These are phyloP conservation scores for Calephelis nemesis DNA, from an alignment of 1,140 invertebrate genomes.

Conservation along the genomic window DNA sequence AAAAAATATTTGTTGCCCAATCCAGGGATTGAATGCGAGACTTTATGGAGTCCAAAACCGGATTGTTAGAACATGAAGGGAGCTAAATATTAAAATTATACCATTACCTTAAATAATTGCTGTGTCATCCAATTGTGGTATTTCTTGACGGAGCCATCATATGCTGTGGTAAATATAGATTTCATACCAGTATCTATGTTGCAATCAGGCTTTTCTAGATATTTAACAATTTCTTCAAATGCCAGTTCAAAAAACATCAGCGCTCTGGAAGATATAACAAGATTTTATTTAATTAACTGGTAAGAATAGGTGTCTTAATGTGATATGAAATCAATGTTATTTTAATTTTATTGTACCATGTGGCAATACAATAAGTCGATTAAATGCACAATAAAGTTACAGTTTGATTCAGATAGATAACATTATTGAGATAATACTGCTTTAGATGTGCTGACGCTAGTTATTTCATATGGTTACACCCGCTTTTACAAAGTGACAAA, in stretches of 20 bases:
- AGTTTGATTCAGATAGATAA: too few species aligned
- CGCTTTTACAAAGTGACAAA: too few species aligned
- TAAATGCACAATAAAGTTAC: too few species aligned
- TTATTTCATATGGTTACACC: too few species aligned
- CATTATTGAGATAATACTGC: too few species aligned
- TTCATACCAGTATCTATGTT: slow-evolving; percentile 73
- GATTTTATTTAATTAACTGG: slow-evolving; percentile 20
- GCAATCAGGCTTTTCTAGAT: slow-evolving; percentile 62
- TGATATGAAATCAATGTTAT: neutral
- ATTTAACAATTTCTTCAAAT: slow-evolving; percentile 78
- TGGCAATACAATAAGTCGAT: too few species aligned
- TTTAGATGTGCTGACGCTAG: too few species aligned
- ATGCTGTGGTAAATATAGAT: slow-evolving; percentile 80
- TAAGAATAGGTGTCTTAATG: neutral
- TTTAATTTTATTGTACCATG: neutral
- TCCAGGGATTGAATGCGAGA: too few species aligned
- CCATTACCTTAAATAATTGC: slow-evolving; percentile 82
- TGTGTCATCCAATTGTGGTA: slow-evolving; percentile 85
- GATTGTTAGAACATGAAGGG: too few species aligned
- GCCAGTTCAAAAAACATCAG: slow-evolving; percentile 82
- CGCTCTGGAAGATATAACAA: slow-evolving; percentile 67
- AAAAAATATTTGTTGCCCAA: too few species aligned
- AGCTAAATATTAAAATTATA: slow-evolving; percentile 7
- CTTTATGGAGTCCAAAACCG: too few species aligned
- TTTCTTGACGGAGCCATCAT: slow-evolving; percentile 82